Evolutionary conservation across 1,140 invertebrate genomes (phyloP), one percentile per base, ranked within the genome.

Genomic region (Lithobius niger): DNA sequence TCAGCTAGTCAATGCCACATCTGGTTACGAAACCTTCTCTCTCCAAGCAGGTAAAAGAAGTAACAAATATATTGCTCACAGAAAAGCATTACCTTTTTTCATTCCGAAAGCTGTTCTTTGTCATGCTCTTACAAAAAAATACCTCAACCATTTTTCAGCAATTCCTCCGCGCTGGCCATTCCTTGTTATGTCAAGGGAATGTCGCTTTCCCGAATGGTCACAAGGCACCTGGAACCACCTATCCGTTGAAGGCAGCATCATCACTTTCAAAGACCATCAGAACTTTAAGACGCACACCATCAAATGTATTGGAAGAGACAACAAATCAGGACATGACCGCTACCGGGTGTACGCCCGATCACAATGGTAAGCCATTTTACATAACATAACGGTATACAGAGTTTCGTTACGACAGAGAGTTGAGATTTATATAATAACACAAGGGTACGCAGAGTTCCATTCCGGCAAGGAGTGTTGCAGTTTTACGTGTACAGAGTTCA

Each of bases 221-320:
- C 76, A 80, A 61, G 81, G 81, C 10, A 65, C 75, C 40, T 83
- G 81, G 81, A 76, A 81, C 66, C 70, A 81, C 59, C 68, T 80
- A 4, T 63, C 73, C 6, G 76, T 83, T n/a, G 66, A 77, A 25
- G 76, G 76, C 31, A 75, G 77, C 22, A 76, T 75, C 1, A 73
- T 82, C 64, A 74, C 76, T 13, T 82, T 80, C 62, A 78, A 75
- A 60, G 81, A 83, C 68, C 70, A 77, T 6, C 71, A 72, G 44
- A 76, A 76, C n/a, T 81, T 81, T 62, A 79, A 77, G 59, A 82
- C 78, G 52, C 79, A 78, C 59, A 79, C 77, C 0, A 76, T 80
- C 28, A 74, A 77, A 56, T 82, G 81, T 58, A 67, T 79, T 0
- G 48, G 50, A 19, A 49, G 55, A 25, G 58, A 55, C 10, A 56